A percentile compares a stretch with the other conserved stretches of the same genome.
These are phyloP conservation scores for Pseudomyrmex sp. DNA, from an alignment of 1,140 invertebrate genomes.

Conservation along the genomic window DNA sequence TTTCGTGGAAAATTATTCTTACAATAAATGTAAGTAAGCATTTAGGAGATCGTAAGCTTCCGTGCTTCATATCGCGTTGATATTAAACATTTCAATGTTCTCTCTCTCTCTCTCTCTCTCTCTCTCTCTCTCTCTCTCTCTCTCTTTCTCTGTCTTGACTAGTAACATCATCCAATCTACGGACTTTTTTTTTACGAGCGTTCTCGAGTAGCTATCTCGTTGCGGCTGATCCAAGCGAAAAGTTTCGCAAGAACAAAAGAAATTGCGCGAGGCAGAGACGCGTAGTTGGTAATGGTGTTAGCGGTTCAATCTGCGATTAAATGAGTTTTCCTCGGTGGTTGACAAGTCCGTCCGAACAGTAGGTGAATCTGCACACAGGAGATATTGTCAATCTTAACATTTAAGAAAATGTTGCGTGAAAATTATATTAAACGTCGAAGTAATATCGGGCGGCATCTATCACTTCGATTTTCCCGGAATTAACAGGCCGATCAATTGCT, in stretches of 20 bases:
- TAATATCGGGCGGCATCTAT: too few relatives aligned
- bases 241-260: conserved; percentile 48
- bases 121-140: neutral
- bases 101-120: too few relatives aligned
- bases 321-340: conserved; percentile 26
- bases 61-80: conserved; percentile 23
- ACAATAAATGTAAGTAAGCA: conserved; percentile 16
- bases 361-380: too few relatives aligned
- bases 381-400: too few relatives aligned
- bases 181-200: conserved; percentile 50
- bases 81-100: conserved; percentile 40
- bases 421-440: too few relatives aligned
- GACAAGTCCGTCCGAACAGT: conserved; percentile 11
- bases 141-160: too few relatives aligned
- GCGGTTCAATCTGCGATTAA: conserved; percentile 60
- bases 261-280: conserved; percentile 6
- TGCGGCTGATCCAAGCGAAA: conserved; percentile 50
- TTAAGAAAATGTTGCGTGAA: too few relatives aligned
- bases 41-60: too few relatives aligned
- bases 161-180: conserved; percentile 38
- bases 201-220: conserved; percentile 43
- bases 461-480: too few relatives aligned
- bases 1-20: neutral
- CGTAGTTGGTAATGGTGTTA: conserved; percentile 45
- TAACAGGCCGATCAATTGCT: too few relatives aligned